phyloP scores from a whole-genome alignment of 2,797 vertebrate genomes.

The Chaetodon trifasciatus region DNA sequence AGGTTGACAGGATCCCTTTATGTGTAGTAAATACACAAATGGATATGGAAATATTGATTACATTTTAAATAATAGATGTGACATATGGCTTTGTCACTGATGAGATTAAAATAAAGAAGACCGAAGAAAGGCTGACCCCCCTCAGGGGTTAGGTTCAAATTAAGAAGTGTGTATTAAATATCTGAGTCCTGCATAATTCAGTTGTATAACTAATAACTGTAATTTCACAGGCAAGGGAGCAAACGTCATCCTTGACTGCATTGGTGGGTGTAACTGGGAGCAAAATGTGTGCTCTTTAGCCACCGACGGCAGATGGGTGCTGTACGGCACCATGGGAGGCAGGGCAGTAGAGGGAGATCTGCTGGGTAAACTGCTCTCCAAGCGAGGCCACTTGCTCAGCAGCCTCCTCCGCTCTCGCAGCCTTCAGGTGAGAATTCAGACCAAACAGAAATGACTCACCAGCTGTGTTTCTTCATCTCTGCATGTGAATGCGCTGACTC shows the following conservation, averaged over 20 bases:
- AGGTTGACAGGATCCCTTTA: not conserved
- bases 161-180: not conserved
- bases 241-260: constrained; percentile 90
- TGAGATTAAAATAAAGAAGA: not conserved
- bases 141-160: not conserved
- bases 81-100: not conserved
- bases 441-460: not conserved
- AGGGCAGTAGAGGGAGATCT: constrained; percentile 85
- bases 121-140: not conserved
- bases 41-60: not conserved
- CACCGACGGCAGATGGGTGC: constrained; percentile 89
- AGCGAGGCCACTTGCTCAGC: constrained; percentile 86
- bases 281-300: constrained; percentile 88
- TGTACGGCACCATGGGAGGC: constrained; percentile 90
- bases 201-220: not conserved
- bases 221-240: constrained; percentile 85
- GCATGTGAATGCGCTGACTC: constrained; percentile 1
- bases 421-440: constrained; percentile 68
- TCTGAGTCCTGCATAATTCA: not conserved
- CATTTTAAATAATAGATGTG: not conserved
- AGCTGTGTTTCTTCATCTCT: not conserved
- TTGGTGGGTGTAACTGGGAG: constrained; percentile 88
- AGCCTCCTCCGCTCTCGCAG: constrained; percentile 87
- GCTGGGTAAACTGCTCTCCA: constrained; percentile 87
- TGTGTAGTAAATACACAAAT: not conserved